phyloP scores from a whole-genome alignment of 2,113 vertebrate genomes.

The Alexandromys fortis region DNA sequence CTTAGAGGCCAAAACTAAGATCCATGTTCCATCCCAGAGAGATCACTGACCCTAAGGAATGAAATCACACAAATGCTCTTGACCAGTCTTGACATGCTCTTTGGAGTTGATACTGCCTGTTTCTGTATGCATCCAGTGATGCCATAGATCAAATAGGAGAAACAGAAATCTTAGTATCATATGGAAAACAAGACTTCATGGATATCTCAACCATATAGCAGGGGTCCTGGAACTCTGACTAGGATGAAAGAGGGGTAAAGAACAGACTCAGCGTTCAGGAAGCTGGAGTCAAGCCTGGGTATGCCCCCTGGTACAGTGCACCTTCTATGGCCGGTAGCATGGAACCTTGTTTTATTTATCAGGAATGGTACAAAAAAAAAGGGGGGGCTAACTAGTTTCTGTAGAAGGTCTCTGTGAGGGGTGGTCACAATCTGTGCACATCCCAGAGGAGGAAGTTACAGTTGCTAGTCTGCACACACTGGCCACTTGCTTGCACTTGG shows the following conservation, averaged over 20 bases:
- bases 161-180: no score
- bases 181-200: not conserved
- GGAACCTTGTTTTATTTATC: not conserved
- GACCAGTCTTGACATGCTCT: not conserved
- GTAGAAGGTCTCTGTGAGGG: not conserved
- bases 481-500: not conserved
- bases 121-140: not conserved
- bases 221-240: no score
- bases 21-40: no score
- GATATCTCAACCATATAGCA: not conserved
- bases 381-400: not conserved
- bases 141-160: not conserved
- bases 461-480: not conserved
- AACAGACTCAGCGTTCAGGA: no score
- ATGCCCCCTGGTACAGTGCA: not conserved
- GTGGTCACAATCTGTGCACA: not conserved
- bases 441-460: no score
- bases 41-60: not conserved
- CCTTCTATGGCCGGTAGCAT: not conserved
- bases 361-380: not conserved
- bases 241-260: not conserved
- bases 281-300: not conserved
- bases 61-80: not conserved
- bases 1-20: not conserved
- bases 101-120: not conserved